Base-by-base conservation (phyloP, 2,888 invertebrate genomes). In the Ariolimax columbianus region DNA sequence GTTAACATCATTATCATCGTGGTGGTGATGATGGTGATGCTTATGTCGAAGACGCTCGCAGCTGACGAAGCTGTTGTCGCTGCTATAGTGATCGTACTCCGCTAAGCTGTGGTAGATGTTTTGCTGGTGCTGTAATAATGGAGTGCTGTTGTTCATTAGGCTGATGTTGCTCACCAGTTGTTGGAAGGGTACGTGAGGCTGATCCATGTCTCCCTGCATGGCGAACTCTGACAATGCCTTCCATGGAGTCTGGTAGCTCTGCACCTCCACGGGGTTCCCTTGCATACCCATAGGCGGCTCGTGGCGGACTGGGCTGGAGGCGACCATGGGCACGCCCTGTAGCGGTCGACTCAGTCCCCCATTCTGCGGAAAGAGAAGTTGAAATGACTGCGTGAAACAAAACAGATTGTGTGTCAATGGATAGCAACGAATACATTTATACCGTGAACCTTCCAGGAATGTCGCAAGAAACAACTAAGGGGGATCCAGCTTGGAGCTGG, bases 291-390 rank as follows among this genome's bases (percentile, higher is more conserved):
- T 82, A 88, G 91, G 91, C 68, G 92, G 91, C 90, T 94, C 95
- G 90, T 95, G 95, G 19, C 95, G 94, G 1, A 95, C 95, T 1
- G 95, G 95, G 90, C 98, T 98, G 72, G 98, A 97, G 73, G 99
- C 99, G 87, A 99, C 98, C 97, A 99, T 97, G 36, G 99, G 99
- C 90, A 99, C 98, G 86, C 98, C 98, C 93, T 98, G 98, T 97
- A 97, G 91, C 97, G 98, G 95, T 94, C 98, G 97, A 90, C 98
- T 96, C 30, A 92, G 89, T 81, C 92, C 89, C 91, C 98, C 98
- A 95, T 98, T 98, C 98, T 98, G 96, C 91, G 92, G 68, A 66
- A 9, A 59, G 2, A 59, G 59, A 40, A 38, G n/a, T 43, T 43
- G 11, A 6, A 14, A n/a, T 63, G 17, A 4, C n/a, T 11, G 3